These are phyloP conservation scores for Zaprionus vittiger DNA, from an alignment of 1,140 invertebrate species.

Conservation along the genomic window DNA sequence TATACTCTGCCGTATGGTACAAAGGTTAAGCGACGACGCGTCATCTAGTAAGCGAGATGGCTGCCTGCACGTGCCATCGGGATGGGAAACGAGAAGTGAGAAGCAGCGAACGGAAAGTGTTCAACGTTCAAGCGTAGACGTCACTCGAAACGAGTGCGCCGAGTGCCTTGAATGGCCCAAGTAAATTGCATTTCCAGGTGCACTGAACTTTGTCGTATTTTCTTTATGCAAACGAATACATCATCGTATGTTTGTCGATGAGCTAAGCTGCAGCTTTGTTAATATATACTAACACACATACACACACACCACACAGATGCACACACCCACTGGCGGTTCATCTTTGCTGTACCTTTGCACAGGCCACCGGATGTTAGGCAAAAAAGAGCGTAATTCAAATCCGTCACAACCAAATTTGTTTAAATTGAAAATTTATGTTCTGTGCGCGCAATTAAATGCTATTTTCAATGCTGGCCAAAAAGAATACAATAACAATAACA, in stretches of 20 bases:
- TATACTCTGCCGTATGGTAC: constrained; percentile 12
- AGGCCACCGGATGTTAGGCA: constrained; percentile 38
- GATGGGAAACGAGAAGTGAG: neutral
- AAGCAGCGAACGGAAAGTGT: neutral
- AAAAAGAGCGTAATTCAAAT: constrained; percentile 28
- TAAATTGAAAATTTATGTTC: constrained; percentile 54
- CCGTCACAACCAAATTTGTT: constrained; percentile 40
- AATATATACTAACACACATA: neutral
- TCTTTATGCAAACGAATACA: neutral
- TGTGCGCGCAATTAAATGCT: constrained; percentile 54
- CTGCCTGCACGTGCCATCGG: constrained; percentile 21
- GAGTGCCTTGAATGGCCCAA: constrained; percentile 34
- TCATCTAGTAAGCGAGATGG: constrained; percentile 11
- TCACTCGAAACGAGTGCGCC: constrained; percentile 44
- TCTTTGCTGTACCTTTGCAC: constrained; percentile 5
- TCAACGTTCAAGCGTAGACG: constrained; percentile 20
- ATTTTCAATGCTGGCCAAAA: constrained; percentile 43
- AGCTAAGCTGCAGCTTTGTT: constrained; percentile 14
- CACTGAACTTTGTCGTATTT: constrained; percentile 55
- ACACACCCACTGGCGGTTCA: neutral
- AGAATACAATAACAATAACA: neutral
- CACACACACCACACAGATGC: neutral
- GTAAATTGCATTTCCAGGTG: constrained; percentile 65
- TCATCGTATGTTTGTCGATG: constrained; percentile 9
- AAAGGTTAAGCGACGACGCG: constrained; percentile 29